Evolutionary conservation across 1,140 invertebrate species (phyloP).

Genomic region (Eumeta japonica): DNA sequence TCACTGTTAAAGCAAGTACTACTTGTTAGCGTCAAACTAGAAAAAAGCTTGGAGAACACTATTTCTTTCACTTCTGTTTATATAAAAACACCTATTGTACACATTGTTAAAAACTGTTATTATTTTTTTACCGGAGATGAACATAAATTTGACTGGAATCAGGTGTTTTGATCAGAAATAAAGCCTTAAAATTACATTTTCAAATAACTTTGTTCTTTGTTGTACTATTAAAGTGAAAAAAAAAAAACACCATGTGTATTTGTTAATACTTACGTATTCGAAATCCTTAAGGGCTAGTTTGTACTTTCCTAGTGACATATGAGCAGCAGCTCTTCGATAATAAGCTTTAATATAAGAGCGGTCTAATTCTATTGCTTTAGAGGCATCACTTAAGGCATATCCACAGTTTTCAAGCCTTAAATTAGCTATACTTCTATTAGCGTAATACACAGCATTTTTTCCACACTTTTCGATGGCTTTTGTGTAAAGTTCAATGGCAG

Average conservation of each 20-base stretch:
- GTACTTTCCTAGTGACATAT: slow-evolving; percentile 97
- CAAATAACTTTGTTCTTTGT: too few species aligned
- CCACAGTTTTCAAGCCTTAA: slow-evolving; percentile 91
- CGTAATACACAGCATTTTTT: slow-evolving; percentile 80
- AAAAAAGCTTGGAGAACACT: too few species aligned
- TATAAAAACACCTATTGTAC: too few species aligned
- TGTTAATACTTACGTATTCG: slow-evolving; percentile 74
- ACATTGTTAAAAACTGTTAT: too few species aligned
- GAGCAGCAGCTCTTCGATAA: slow-evolving; percentile 91
- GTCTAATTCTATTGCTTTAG: slow-evolving; percentile 87
- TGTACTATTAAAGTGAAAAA: too few species aligned
- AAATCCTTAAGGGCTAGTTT: slow-evolving; percentile 95
- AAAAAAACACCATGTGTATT: slow-evolving; percentile 6
- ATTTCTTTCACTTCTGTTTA: too few species aligned
- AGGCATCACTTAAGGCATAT: slow-evolving; percentile 88
- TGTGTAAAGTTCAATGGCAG: slow-evolving; percentile 87
- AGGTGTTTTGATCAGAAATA: too few species aligned
- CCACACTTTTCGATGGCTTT: slow-evolving; percentile 89
- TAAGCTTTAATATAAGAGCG: slow-evolving; percentile 89
- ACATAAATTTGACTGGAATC: too few species aligned
- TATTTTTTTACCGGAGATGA: too few species aligned
- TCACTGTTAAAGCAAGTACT: too few species aligned
- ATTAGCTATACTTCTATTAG: slow-evolving; percentile 94
- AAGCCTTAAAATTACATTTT: too few species aligned
- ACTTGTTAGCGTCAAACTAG: too few species aligned